Evolutionary conservation across 2,113 vertebrate species (phyloP), one percentile per base, ranked within the genome.

Genomic region (Hymenochirus boettgeri): DNA sequence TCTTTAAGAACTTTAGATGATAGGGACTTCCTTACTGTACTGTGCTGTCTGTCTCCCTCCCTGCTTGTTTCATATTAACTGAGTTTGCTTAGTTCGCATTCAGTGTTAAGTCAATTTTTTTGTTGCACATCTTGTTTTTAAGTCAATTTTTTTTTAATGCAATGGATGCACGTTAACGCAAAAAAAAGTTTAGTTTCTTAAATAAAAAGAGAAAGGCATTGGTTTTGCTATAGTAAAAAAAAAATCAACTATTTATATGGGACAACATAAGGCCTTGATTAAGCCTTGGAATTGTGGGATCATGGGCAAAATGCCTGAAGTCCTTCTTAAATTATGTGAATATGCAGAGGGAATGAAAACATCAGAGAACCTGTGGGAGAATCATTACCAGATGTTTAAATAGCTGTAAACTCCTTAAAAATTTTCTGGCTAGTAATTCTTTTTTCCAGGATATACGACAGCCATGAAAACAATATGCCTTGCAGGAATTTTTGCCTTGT

Each of bases 401-500:
- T 66, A 57, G 63, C 63, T 18, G 7, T 26, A 35, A 57, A 3
- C 45, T 54, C 37, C 51, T 31, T 3, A n/a, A 24, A 15, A 50
- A 12, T 23, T 5, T 60, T 70, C 67, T 27, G 60, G 10, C 33
- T 69, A 52, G 35, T 64, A 59, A 48, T 17, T 7, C 15, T 17
- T 48, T 22, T 10, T 29, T 17, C n/a, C 27, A 72, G 66, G 54
- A 27, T 52, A 24, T 59, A 31, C 15, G 65, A 37, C 10, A 62
- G 12, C 23, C 33, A 2, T 18, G n/a, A 56, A 65, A 48, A 15
- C 56, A 31, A 33, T 55, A 26, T 22, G n/a, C 58, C 57, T 71
- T 66, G 13, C 45, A 74, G 67, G 63, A 71, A 50, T 35, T n/a
- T n/a, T 7, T 57, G 55, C n/a, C 60, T 13, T 57, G 47, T 62